Evolutionary conservation across 2,888 invertebrate species (phyloP).

Genomic region (Ochropleura leucogaster): DNA sequence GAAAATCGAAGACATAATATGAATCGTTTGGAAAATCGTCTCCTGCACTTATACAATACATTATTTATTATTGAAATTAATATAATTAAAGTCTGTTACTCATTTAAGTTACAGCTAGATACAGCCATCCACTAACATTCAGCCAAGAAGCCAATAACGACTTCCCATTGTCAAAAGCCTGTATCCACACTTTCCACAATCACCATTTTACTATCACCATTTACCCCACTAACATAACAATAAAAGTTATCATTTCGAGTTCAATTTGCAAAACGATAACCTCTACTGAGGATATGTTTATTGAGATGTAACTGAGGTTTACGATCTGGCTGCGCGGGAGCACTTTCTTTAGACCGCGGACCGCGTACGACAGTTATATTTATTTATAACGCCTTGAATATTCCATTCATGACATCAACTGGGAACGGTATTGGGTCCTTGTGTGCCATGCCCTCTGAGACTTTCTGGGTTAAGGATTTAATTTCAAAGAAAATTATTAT

Average conservation of each 20-base stretch:
- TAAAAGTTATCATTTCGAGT: constrained; percentile 57
- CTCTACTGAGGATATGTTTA: constrained; percentile 81
- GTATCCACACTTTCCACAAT: neutral
- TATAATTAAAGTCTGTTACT: neutral
- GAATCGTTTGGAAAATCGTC: too few relatives aligned
- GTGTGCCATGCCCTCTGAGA: constrained; percentile 11
- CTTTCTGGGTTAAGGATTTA: constrained; percentile 11
- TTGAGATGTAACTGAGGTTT: constrained; percentile 84
- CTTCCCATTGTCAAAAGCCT: constrained; percentile 17
- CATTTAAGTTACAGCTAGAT: neutral
- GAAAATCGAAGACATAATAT: too few relatives aligned
- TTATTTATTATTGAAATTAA: too few relatives aligned
- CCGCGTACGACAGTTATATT: constrained; percentile 84
- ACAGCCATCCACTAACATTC: neutral
- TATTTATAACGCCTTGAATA: constrained; percentile 83
- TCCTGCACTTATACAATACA: too few relatives aligned
- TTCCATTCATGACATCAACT: constrained; percentile 72
- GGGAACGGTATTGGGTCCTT: constrained; percentile 36
- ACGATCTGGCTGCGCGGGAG: constrained; percentile 76
- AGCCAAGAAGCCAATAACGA: constrained; percentile 18
- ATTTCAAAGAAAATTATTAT: neutral
- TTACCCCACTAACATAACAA: constrained; percentile 44
- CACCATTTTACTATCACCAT: constrained; percentile 13
- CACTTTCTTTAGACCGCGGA: constrained; percentile 76
- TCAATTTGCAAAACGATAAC: constrained; percentile 63